Evolutionary conservation across 2,113 vertebrate genomes (phyloP), one percentile per base, ranked within the genome.

Genomic region (Crypturellus undulatus): DNA sequence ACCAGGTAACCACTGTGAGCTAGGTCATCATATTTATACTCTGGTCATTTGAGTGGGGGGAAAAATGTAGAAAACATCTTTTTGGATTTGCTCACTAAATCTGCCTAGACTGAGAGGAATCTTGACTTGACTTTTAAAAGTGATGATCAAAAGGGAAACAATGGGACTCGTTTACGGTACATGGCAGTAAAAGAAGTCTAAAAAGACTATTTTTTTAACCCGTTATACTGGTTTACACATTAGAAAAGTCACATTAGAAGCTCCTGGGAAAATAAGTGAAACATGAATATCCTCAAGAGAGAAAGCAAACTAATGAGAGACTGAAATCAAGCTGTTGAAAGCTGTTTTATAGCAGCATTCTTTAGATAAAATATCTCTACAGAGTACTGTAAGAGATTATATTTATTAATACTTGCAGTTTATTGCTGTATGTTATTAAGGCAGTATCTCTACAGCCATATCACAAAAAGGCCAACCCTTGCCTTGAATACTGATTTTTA

Each of bases 21-120:
- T 82, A 1, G 0, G 4, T 76, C 10, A 10, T 14, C 0, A 0
- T 38, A 15, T 54, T 75, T 71, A 43, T 10, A 12, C 30, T 84
- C 17, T 6, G 32, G 26, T 71, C 19, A 22, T 36, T 34, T 42
- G 32, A 56, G 28, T 26, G 10, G 9, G 24, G 68, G n/a, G 47
- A 77, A 83, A 59, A 18, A 30, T 30, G 13, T 11, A 51, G 75
- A 67, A 94, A 42, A 47, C 14, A 32, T 16, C 30, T 47, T 20
- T 47, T n/a, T 47, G 65, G 20, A 5, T n/a, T 47, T 45, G 60
- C 49, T 90, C 0, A 0, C 28, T 45, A 5, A 49, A 45, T 11
- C 25, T 49, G 22, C 63, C 79, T 51, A 69, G 43, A n/a, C 21
- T 67, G 59, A 45, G 26, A 79, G 22, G n/a, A 26, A 15, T 19